Conservation (phyloP, 2,888 invertebrate species). For the Eilema griseolum region DNA sequence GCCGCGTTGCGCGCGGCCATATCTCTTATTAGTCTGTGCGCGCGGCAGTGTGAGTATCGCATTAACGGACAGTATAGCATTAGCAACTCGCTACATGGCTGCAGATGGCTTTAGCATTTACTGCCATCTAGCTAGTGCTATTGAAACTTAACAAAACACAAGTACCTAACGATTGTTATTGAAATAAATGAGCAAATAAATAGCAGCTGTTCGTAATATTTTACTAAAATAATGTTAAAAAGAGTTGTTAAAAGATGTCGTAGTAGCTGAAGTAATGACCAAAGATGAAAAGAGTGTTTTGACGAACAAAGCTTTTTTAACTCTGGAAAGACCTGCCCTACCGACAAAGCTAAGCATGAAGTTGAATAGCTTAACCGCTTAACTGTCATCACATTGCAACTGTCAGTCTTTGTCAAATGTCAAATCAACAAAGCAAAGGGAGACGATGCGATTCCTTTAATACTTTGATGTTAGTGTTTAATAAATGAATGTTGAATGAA, state of each 20-base stretch:
- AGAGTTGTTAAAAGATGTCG: no score
- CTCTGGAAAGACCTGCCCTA: conserved; percentile 15
- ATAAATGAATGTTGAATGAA: conserved; percentile 41
- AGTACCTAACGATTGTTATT: no score
- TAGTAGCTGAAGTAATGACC: no score
- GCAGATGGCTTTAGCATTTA: background rate
- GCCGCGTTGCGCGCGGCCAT: no score
- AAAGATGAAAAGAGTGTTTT: no score
- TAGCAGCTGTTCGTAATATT: no score
- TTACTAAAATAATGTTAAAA: no score
- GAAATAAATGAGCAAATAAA: no score
- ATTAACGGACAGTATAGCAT: no score
- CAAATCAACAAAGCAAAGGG: conserved; percentile 38
- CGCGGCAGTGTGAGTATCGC: no score
- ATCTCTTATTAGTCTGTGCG: no score
- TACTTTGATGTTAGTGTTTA: conserved; percentile 27
- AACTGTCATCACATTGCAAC: conserved; percentile 21
- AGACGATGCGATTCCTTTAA: conserved; percentile 3
- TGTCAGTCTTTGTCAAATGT: conserved; percentile 31
- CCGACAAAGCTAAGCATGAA: conserved; percentile 7
- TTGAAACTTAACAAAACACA: background rate
- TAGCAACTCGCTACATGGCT: background rate
- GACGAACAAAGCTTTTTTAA: background rate
- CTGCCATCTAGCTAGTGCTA: background rate
- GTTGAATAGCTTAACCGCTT: background rate